phyloP scores from a whole-genome alignment of 1,140 invertebrate genomes.

The Hetaerina americana region DNA sequence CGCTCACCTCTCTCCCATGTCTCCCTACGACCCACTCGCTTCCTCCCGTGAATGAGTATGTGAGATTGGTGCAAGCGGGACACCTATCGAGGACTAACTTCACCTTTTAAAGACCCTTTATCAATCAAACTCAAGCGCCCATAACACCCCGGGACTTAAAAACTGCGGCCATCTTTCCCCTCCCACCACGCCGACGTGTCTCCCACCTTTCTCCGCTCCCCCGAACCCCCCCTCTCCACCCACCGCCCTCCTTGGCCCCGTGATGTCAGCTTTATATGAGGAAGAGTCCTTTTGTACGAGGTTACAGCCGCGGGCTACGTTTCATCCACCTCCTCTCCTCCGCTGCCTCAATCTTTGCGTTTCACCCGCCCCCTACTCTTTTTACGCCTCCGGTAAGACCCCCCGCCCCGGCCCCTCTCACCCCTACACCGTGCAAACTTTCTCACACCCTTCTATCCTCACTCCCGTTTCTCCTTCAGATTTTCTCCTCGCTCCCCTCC shows the following conservation, averaged over 20 bases:
- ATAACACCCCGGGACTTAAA: too few species aligned
- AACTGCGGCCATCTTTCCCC: background rate
- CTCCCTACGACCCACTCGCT: too few species aligned
- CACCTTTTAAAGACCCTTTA: background rate
- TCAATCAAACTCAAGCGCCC: background rate
- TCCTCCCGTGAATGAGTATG: background rate
- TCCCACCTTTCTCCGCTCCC: background rate
- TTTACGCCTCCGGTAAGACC: background rate
- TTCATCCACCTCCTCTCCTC: background rate
- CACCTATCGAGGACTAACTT: background rate
- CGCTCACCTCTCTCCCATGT: background rate
- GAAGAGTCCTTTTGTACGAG: background rate
- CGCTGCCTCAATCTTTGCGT: background rate
- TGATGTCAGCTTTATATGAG: background rate
- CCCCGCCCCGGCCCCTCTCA: background rate
- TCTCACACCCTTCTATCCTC: too few species aligned
- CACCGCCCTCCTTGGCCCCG: background rate
- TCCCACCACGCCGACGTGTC: background rate
- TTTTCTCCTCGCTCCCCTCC: too few species aligned
- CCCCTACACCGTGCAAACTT: too few species aligned
- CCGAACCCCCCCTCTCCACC: background rate
- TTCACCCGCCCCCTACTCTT: background rate
- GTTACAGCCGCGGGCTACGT: background rate
- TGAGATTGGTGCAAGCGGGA: background rate
- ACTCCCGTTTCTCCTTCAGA: too few species aligned